Base-by-base conservation (phyloP, 2,888 invertebrate species). In the Lingula anatina region DNA sequence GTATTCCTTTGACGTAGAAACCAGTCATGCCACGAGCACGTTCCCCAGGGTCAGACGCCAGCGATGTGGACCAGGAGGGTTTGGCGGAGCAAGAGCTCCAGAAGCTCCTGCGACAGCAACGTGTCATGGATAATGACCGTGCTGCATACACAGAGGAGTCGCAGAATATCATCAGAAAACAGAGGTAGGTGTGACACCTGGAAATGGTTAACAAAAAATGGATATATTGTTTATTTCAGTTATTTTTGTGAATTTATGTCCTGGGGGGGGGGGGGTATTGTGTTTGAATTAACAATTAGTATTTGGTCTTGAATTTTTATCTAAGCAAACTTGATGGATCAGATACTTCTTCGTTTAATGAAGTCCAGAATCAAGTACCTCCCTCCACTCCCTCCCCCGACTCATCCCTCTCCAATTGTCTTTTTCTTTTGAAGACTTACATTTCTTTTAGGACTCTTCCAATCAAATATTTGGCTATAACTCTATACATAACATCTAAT, bases 91-190 rank as follows among this genome's bases (percentile, higher is more conserved):
- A 86, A 51, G 89, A 93, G 71, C 79, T 90, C 64, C 81, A 84
- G 20, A 85, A 89, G 56, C 77, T 93, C 38, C 87, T 88, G 61
- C 82, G 90, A 66, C 89, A 89, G 82, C 87, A 86, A 70, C 82
- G 89, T 20, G 86, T 89, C 60, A 89, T 90, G 88, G 89, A 90
- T 73, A 84, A 86, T 53, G 88, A 89, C 71, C 81, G 88, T 2
- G 80, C 83, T 12, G 82, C 84, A 0, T 88, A 87, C 65, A 82
- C 83, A 47, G 85, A 84, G 65, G 86, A 87, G 66, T 84, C 84
- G 24, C 84, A 84, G 61, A 82, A 84, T 5, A 83, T 85, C 38
- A 71, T 80, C 44, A 60, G 70, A 31, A 77, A 75, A 61, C 79
- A 80, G 51, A 78, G 73, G 78, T 77, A 58, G 53, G 64, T 9